Conservation (phyloP, 2,888 invertebrate genomes). For the Yponomeuta plumbellus region DNA sequence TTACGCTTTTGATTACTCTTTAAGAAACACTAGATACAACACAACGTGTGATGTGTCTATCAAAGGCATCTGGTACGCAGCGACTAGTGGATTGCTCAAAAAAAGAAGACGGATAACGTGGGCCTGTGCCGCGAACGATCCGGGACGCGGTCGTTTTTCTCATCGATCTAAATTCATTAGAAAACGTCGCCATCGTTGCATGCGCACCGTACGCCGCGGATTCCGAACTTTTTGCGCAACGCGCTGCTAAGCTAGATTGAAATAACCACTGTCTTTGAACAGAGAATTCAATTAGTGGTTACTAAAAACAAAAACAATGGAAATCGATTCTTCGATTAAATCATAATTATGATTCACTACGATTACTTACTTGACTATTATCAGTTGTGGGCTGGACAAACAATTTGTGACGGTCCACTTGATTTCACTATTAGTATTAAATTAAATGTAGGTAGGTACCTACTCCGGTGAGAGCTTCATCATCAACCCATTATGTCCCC, state of each 20-base stretch:
- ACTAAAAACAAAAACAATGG: slow-evolving; percentile 37
- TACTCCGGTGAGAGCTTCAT: no score
- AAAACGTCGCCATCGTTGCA: slow-evolving; percentile 42
- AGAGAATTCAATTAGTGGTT: slow-evolving; percentile 44
- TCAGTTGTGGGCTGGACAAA: no score
- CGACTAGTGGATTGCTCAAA: slow-evolving; percentile 14
- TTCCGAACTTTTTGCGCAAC: slow-evolving; percentile 63
- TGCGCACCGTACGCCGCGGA: slow-evolving; percentile 41
- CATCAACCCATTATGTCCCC: no score
- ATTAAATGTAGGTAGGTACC: no score
- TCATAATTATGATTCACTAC: background rate
- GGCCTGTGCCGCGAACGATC: slow-evolving; percentile 23
- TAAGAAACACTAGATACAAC: slow-evolving; percentile 8
- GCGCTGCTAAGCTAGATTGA: slow-evolving; percentile 63
- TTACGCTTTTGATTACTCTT: background rate
- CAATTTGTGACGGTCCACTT: no score
- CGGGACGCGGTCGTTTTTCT: slow-evolving; percentile 39
- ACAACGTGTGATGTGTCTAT: background rate
- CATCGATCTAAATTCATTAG: slow-evolving; percentile 66
- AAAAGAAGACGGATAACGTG: slow-evolving; percentile 7
- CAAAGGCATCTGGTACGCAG: background rate
- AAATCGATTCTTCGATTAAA: background rate
- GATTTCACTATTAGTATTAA: no score
- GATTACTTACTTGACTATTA: no score
- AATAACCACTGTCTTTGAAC: slow-evolving; percentile 58